A percentile compares a stretch with the other conserved stretches of the same genome.
These are phyloP conservation scores for Rhynchonema sp. DNA, from an alignment of 2,888 invertebrate species.

Conservation along the genomic window DNA sequence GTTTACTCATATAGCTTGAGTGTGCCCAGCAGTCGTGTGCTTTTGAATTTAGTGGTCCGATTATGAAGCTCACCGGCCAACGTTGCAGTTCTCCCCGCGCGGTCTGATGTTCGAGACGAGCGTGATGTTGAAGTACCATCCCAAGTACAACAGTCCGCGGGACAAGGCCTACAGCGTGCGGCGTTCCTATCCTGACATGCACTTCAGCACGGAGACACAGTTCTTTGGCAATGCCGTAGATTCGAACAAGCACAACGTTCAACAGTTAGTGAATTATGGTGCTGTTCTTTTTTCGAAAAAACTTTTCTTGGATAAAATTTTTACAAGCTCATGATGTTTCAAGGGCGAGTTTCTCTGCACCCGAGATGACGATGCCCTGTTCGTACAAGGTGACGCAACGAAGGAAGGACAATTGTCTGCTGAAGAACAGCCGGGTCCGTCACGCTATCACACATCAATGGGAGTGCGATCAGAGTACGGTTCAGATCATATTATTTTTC, in stretches of 20 bases:
- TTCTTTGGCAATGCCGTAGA: too few relatives aligned
- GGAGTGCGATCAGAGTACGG: constrained; percentile 6
- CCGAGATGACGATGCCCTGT: constrained; percentile 8
- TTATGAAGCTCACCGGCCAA: neutral
- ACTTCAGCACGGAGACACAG: neutral
- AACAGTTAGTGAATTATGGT: neutral
- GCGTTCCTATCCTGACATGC: constrained; percentile 16
- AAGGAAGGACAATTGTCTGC: constrained; percentile 2
- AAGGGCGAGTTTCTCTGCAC: constrained; percentile 1
- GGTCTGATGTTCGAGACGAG: constrained; percentile 14
- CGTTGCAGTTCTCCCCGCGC: constrained; percentile 12
- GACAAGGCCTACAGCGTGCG: constrained; percentile 12
- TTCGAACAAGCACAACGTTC: neutral
- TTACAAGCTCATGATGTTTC: neutral
- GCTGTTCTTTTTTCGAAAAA: neutral
- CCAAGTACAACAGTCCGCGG: constrained; percentile 9
- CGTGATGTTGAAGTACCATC: constrained; percentile 15
- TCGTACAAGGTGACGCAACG: constrained; percentile 2
- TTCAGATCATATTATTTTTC: neutral
- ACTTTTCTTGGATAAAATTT: neutral
- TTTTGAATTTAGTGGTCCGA: too few relatives aligned
- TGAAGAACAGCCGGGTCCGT: constrained; percentile 5
- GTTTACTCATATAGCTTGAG: too few relatives aligned
- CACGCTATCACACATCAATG: constrained; percentile 3
- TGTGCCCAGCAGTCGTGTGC: too few relatives aligned